These are phyloP conservation scores for Coenonympha glycerion DNA, from an alignment of 2,888 invertebrate species.

Conservation along the genomic window DNA sequence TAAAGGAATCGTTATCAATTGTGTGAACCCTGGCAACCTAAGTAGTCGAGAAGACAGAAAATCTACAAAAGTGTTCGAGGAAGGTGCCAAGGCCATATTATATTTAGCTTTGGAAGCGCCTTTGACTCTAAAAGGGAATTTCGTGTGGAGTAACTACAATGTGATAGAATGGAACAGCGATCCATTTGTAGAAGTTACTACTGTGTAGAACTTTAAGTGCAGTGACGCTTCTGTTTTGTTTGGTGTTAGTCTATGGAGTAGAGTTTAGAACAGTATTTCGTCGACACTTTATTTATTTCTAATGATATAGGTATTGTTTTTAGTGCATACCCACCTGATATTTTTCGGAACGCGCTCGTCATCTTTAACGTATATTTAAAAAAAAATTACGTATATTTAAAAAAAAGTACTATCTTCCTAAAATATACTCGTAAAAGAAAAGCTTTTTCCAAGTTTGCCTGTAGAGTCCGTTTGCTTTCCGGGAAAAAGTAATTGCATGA, in stretches of 20 bases:
- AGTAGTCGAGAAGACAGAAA: conserved; percentile 53
- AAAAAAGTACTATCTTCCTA: too few relatives aligned
- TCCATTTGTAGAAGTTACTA: conserved; percentile 64
- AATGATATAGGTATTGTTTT: background rate
- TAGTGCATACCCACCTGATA: background rate
- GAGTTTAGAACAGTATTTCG: conserved; percentile 17
- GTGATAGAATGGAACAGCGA: conserved; percentile 69
- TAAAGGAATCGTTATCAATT: conserved; percentile 58
- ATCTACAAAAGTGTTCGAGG: conserved; percentile 55
- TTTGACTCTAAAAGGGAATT: conserved; percentile 62
- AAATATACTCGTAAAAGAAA: too few relatives aligned
- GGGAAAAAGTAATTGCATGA: too few relatives aligned
- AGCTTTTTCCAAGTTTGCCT: too few relatives aligned
- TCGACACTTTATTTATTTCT: conserved; percentile 1
- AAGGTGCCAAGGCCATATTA: conserved; percentile 65
- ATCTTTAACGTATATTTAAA: too few relatives aligned
- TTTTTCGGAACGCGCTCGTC: too few relatives aligned
- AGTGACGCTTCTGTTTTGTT: too few relatives aligned
- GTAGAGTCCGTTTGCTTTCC: too few relatives aligned
- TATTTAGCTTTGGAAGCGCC: conserved; percentile 66
- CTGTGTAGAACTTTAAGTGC: too few relatives aligned
- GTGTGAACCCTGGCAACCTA: conserved; percentile 63
- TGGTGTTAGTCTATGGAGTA: too few relatives aligned
- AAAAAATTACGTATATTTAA: too few relatives aligned
- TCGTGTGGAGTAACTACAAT: conserved; percentile 70